Base-by-base conservation (phyloP, 2,797 vertebrate genomes). In the Enteromius fasciolatus region DNA sequence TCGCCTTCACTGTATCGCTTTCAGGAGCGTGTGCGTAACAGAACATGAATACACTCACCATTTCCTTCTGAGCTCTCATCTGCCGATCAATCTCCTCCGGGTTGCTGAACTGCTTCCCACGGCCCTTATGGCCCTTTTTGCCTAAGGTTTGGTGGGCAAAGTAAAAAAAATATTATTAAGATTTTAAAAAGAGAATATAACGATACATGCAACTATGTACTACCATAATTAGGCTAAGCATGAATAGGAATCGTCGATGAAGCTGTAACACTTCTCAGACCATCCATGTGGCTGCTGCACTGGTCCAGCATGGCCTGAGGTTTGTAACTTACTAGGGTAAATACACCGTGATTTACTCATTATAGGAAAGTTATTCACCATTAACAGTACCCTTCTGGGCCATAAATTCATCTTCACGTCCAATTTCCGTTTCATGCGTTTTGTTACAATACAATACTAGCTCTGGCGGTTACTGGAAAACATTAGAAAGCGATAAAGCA, bases 31-130 rank as follows among this genome's bases (percentile, higher is more conserved):
- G 12, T 23, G 36, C 0, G 9, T 33, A 12, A 44, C 52, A 67
- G 70, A 61, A 2, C 17, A 48, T 23, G 1, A 61, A 61, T n/a
- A 48, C 39, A 72, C 92, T 92, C 80, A 95, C 95, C 93, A 87
- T 0, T 85, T 94, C 93, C 76, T 84, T 93, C 89, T 96, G 94
- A 0, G 86, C 92, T 74, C 18, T 93, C 95, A 96, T 96, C 86
- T 96, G 95, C 44, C 94, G 78, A 83, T 96, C 95, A 20, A 96
- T 95, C 89, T 96, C 95, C 66, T 96, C 95, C 0, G 95, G 95
- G 84, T 95, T 95, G 90, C 93, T 95, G 87, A 95, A 96, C 84
- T 95, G 94, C 89, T 96, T 96, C 72, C 94, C 93, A 69, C 95
- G 87, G 85, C 95, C 95, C 85, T 95, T 96, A 85, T 96, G 93